Conservation (phyloP, 2,888 invertebrate species). For the Epistrophe eligans region DNA sequence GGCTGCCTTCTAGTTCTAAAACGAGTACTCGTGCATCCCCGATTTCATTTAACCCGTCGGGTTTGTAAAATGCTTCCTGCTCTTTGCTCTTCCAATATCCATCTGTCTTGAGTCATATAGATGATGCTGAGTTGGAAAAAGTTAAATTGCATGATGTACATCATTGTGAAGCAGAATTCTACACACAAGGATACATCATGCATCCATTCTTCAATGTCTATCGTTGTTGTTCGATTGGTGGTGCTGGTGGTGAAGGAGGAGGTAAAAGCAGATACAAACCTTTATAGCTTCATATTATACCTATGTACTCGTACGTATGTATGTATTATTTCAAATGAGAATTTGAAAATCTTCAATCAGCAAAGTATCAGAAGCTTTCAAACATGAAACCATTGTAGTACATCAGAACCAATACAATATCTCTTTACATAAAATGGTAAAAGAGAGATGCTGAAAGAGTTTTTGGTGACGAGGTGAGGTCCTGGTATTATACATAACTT, state of each 20-base stretch:
- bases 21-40: conserved; percentile 2
- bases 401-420: conserved; percentile 34
- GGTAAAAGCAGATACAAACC: conserved; percentile 12
- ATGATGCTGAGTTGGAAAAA: conserved; percentile 69
- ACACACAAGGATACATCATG: conserved; percentile 54
- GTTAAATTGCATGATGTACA: conserved; percentile 70
- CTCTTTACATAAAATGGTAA: conserved; percentile 11
- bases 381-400: conserved; percentile 34
- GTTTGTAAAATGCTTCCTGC: conserved; percentile 37
- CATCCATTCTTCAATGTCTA: conserved; percentile 53
- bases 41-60: conserved; percentile 39
- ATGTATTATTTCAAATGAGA: conserved; percentile 29
- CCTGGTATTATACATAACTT: conserved; percentile 10
- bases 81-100: conserved; percentile 54
- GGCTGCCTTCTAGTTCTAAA: neutral
- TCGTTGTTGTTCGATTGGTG: neutral
- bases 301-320: neutral
- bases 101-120: conserved; percentile 63
- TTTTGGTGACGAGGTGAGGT: neutral
- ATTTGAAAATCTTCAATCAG: conserved; percentile 62
- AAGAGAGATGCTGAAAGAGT: conserved; percentile 1
- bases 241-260: neutral
- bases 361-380: conserved; percentile 65
- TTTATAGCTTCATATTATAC: neutral
- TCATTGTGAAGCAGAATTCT: conserved; percentile 54